phyloP scores from a whole-genome alignment of 2,888 invertebrate species.

The Fissipunctia ypsillon region DNA sequence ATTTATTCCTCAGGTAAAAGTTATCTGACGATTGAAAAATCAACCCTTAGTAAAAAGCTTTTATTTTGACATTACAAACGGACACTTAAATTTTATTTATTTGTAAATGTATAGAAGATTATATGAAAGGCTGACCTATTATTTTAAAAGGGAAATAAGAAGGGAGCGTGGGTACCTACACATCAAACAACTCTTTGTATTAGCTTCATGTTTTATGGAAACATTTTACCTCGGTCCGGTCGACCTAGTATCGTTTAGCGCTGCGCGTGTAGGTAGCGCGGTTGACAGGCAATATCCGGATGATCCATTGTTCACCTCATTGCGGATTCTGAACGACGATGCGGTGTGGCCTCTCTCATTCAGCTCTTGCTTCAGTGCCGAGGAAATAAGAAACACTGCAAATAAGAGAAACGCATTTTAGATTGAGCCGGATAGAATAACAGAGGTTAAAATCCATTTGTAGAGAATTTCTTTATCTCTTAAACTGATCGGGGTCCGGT shows the following conservation, averaged over 20 bases:
- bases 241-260: constrained; percentile 74
- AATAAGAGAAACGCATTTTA: constrained; percentile 74
- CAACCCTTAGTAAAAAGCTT: too few species aligned
- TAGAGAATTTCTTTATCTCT: constrained; percentile 36
- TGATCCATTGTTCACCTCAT: constrained; percentile 89
- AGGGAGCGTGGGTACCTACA: constrained; percentile 54
- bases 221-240: constrained; percentile 66
- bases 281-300: constrained; percentile 89
- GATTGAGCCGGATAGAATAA: constrained; percentile 66
- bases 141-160: constrained; percentile 55
- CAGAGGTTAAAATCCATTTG: constrained; percentile 53
- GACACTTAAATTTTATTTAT: too few species aligned
- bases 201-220: constrained; percentile 71
- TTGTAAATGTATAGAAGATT: too few species aligned
- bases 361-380: constrained; percentile 70
- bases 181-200: constrained; percentile 65
- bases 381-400: constrained; percentile 76
- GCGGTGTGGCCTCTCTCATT: constrained; percentile 76
- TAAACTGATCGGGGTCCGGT: constrained; percentile 44
- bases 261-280: constrained; percentile 76
- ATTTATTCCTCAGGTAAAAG: too few species aligned
- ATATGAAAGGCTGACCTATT: constrained; percentile 42
- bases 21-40: too few species aligned
- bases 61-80: too few species aligned
- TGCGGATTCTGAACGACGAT: constrained; percentile 84